Evolutionary conservation across 2,888 invertebrate species (phyloP).

Genomic region (Xylophagus ater): DNA sequence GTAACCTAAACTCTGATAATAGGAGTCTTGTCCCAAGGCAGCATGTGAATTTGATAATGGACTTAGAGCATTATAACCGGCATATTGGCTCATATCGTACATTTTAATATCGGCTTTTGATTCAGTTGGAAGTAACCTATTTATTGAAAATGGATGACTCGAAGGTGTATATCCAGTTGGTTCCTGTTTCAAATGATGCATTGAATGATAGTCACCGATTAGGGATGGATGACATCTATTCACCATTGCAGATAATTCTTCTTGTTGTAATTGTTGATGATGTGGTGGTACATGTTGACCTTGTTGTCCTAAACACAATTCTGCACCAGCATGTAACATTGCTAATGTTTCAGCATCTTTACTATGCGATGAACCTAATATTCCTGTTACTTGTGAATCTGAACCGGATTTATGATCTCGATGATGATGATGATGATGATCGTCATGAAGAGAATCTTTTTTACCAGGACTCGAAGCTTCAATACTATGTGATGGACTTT

Average conservation of each 20-base stretch:
- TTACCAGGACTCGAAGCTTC: conserved; percentile 45
- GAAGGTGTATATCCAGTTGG: conserved; percentile 68
- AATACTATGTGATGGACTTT: conserved; percentile 48
- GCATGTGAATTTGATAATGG: conserved; percentile 51
- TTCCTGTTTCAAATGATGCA: conserved; percentile 67
- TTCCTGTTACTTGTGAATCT: conserved; percentile 17
- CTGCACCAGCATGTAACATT: conserved; percentile 54
- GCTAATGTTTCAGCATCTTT: conserved; percentile 56
- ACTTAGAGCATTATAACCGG: conserved; percentile 51
- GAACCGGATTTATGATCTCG: conserved; percentile 28
- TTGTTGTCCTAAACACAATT: conserved; percentile 47
- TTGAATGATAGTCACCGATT: conserved; percentile 49
- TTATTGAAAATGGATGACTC: conserved; percentile 90
- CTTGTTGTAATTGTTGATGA: conserved; percentile 45
- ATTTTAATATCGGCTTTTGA: conserved; percentile 84
- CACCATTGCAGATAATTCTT: conserved; percentile 55
- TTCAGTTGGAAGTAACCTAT: conserved; percentile 78
- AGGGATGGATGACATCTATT: conserved; percentile 51
- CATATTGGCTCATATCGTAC: conserved; percentile 70
- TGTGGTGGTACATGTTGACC: conserved; percentile 45
- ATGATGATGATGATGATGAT: conserved; percentile 43
- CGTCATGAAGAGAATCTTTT: conserved; percentile 48
- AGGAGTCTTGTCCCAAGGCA: conserved; percentile 60
- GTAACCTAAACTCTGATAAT: conserved; percentile 75
- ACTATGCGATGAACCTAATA: conserved; percentile 37